A percentile compares a stretch with the other conserved stretches of the same genome.
phyloP scores from a whole-genome alignment of 2,888 invertebrate genomes.

The Platycnemis pennipes region DNA sequence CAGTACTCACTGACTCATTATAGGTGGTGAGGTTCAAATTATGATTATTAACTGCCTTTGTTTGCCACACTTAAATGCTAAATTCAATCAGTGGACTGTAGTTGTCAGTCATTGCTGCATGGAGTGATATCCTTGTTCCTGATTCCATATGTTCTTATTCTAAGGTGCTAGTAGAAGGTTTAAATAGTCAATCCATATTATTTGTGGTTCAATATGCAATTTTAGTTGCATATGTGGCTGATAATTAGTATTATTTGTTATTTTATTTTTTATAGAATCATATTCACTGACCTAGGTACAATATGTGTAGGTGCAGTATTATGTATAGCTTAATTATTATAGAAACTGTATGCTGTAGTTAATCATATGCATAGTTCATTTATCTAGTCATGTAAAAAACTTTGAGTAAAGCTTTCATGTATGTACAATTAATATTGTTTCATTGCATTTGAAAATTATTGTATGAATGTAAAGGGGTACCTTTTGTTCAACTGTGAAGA shows the following conservation, averaged over 20 bases:
- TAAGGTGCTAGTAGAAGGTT: neutral
- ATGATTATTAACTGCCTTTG: too few species aligned
- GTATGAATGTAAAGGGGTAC: neutral
- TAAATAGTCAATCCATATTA: neutral
- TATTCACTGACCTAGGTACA: neutral
- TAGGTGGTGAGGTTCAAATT: too few species aligned
- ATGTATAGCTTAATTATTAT: neutral
- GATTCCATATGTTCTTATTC: neutral
- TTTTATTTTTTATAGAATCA: neutral
- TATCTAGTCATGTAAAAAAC: neutral
- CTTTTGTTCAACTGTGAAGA: neutral
- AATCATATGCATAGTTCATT: neutral
- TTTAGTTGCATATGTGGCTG: neutral
- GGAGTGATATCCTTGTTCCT: neutral
- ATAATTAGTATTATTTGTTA: neutral
- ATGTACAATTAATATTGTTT: neutral
- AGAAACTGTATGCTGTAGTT: neutral
- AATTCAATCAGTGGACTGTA: neutral
- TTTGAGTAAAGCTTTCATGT: neutral
- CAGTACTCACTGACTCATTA: too few species aligned
- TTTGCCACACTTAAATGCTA: neutral
- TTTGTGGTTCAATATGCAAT: neutral
- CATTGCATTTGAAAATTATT: neutral
- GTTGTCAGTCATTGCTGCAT: neutral
- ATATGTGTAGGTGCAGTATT: neutral